Conservation (phyloP, 64 coral and sea anemone species). For the Stichodactyla mertensii region DNA sequence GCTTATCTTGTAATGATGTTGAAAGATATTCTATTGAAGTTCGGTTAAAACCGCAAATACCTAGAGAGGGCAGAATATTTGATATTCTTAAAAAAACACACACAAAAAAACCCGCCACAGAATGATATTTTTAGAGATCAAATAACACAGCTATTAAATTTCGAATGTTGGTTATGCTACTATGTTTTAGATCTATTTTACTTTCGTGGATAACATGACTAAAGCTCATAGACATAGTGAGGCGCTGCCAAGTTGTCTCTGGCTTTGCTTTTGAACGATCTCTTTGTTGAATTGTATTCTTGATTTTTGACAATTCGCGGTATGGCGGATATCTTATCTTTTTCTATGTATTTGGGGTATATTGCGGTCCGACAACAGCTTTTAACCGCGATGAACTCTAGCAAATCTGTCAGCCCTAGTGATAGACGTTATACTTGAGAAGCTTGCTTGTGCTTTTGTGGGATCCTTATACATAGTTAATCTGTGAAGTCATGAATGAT, state of each 20-base stretch:
- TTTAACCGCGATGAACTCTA: slow-evolving; percentile 15
- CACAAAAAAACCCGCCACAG: slow-evolving; percentile 6
- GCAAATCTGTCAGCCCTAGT: slow-evolving; percentile 15
- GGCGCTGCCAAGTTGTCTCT: not conserved
- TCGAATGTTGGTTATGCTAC: not conserved
- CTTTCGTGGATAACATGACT: not conserved
- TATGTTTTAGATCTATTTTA: not conserved
- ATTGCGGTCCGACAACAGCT: slow-evolving; percentile 5
- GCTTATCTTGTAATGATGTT: slow-evolving; percentile 7
- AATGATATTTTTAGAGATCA: slow-evolving; percentile 22
- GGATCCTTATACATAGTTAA: slow-evolving; percentile 7
- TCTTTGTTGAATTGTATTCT: not conserved
- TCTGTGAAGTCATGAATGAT: slow-evolving; percentile 9
- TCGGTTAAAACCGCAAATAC: slow-evolving; percentile 6
- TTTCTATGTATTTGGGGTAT: not conserved
- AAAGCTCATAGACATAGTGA: not conserved
- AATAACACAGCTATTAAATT: slow-evolving; percentile 2
- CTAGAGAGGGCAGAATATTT: not conserved
- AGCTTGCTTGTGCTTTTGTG: slow-evolving; percentile 9
- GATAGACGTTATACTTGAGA: slow-evolving; percentile 21
- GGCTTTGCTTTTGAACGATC: not conserved
- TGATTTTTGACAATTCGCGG: slow-evolving; percentile 13
- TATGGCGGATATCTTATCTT: slow-evolving; percentile 13
- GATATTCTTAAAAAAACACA: slow-evolving; percentile 8
- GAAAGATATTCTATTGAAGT: slow-evolving; percentile 19